Evolutionary conservation across 2,888 invertebrate genomes (phyloP).

Genomic region (Minunthozetes semirufus): DNA sequence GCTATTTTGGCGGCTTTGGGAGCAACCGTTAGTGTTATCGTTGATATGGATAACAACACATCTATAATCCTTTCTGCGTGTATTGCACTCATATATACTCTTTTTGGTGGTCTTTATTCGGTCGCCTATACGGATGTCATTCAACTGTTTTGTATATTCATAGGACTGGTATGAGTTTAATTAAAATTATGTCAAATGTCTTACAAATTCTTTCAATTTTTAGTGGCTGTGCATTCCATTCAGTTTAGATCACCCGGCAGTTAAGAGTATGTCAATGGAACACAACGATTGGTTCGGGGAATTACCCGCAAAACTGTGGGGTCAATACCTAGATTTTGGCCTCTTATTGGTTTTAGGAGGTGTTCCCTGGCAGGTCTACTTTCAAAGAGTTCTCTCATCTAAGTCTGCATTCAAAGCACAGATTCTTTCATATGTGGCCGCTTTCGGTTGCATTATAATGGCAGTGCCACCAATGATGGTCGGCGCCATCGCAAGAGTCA

Average conservation of each 20-base stretch:
- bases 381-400: conserved; percentile 93
- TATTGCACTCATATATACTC: conserved; percentile 93
- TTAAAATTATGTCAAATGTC: neutral
- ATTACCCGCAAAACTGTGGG: conserved; percentile 64
- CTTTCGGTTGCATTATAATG: conserved; percentile 90
- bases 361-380: conserved; percentile 98
- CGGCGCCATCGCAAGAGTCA: conserved; percentile 91
- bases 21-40: conserved; percentile 91
- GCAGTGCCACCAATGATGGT: conserved; percentile 94
- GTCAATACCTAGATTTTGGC: conserved; percentile 79
- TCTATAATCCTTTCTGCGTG: conserved; percentile 91
- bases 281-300: conserved; percentile 84
- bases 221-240: conserved; percentile 96
- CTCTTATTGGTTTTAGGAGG: conserved; percentile 86
- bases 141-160: conserved; percentile 93
- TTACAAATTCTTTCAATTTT: conserved; percentile 36
- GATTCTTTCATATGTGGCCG: conserved; percentile 89
- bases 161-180: conserved; percentile 65
- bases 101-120: conserved; percentile 94
- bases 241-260: conserved; percentile 80
- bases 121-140: conserved; percentile 99
- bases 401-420: conserved; percentile 90
- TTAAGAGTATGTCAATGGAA: conserved; percentile 65
- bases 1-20: conserved; percentile 93
- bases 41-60: conserved; percentile 85